These are phyloP conservation scores for Pristionchus maxplancki DNA, from an alignment of 2,888 invertebrate species.

Conservation along the genomic window DNA sequence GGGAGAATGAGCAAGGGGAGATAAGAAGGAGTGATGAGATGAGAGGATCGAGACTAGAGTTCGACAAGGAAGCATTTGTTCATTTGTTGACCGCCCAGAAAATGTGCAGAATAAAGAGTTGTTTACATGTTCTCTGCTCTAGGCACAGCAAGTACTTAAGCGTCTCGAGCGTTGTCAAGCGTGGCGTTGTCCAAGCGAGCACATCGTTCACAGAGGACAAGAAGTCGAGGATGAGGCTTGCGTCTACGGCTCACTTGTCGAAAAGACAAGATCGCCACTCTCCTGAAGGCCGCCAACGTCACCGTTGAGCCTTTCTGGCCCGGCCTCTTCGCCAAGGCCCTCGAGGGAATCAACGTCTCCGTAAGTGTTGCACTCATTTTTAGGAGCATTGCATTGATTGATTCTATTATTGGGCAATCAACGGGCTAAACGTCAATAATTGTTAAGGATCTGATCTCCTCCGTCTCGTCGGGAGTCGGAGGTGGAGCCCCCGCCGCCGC, in stretches of 20 bases:
- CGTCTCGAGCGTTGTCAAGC: slow-evolving; percentile 60
- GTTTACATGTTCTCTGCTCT: too few species aligned
- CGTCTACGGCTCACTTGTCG: slow-evolving; percentile 84
- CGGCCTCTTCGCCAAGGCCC: slow-evolving; percentile 95
- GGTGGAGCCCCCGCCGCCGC: slow-evolving; percentile 87
- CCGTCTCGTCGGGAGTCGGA: slow-evolving; percentile 83
- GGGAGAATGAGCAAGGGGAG: background rate
- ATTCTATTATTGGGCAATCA: too few species aligned
- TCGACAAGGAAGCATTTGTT: too few species aligned
- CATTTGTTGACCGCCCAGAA: too few species aligned
- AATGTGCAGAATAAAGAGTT: too few species aligned
- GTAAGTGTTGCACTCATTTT: slow-evolving; percentile 56
- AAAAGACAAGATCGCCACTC: slow-evolving; percentile 96
- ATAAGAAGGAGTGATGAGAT: slow-evolving; percentile 8
- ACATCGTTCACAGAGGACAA: slow-evolving; percentile 69
- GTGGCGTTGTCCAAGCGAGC: slow-evolving; percentile 73
- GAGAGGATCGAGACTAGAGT: background rate
- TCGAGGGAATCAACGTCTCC: slow-evolving; percentile 94
- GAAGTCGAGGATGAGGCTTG: slow-evolving; percentile 94
- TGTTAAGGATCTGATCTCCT: slow-evolving; percentile 74
- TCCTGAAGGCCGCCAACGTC: slow-evolving; percentile 95
- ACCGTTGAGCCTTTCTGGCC: slow-evolving; percentile 99
- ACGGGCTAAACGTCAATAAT: too few species aligned
- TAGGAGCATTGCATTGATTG: background rate
- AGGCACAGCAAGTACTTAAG: too few species aligned